These are phyloP conservation scores for Encarsia formosa DNA, from an alignment of 2,888 invertebrate species.

Conservation along the genomic window DNA sequence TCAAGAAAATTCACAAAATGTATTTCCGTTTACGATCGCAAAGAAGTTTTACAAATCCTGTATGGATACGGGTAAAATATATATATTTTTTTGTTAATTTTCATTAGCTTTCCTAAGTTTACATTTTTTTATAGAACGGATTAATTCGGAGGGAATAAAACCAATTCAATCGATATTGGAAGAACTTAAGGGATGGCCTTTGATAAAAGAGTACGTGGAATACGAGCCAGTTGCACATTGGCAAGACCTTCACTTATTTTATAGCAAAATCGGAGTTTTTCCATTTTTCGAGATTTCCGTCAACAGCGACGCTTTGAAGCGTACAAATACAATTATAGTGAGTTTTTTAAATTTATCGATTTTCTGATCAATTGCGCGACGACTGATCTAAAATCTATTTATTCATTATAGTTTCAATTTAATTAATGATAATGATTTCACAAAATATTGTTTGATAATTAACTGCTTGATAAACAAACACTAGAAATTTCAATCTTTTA, in stretches of 20 bases:
- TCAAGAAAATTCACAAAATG: constrained; percentile 1
- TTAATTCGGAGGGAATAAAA: constrained; percentile 8
- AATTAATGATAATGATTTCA: too few relatives aligned
- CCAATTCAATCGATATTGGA: constrained; percentile 9
- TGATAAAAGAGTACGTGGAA: not conserved
- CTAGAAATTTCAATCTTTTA: too few relatives aligned
- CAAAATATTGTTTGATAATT: too few relatives aligned
- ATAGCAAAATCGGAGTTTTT: constrained; percentile 10
- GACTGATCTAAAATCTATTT: too few relatives aligned
- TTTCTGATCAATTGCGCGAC: too few relatives aligned
- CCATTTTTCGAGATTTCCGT: constrained; percentile 13
- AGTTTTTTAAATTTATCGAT: not conserved
- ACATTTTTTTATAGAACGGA: not conserved
- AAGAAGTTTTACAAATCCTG: constrained; percentile 11
- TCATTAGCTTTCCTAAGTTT: too few relatives aligned
- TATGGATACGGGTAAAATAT: constrained; percentile 6
- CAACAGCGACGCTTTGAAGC: constrained; percentile 10
- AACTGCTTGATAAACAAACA: too few relatives aligned
- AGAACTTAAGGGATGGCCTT: constrained; percentile 11
- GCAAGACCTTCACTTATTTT: constrained; percentile 12
- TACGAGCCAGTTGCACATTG: not conserved
- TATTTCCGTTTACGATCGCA: not conserved
- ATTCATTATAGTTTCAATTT: too few relatives aligned
- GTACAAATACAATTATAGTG: constrained; percentile 14
- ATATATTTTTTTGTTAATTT: too few relatives aligned